Evolutionary conservation across 2,797 vertebrate genomes (phyloP), one percentile per base, ranked within the genome.

Genomic region (Argya squamiceps): DNA sequence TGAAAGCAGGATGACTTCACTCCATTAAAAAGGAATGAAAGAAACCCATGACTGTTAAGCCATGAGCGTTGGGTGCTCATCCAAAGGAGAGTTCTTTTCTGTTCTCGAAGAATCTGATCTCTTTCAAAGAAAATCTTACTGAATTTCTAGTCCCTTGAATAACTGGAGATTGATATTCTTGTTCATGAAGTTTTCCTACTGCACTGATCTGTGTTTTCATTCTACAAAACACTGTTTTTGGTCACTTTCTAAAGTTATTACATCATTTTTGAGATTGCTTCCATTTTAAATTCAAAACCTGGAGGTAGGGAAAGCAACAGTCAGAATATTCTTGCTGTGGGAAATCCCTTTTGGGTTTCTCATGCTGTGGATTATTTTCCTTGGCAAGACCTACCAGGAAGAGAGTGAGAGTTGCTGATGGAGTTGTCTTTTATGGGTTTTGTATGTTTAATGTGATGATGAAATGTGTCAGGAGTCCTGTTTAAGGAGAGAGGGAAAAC

Each of bases 361-460:
- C 29, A n/a, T 88, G 68, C 49, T 83, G 68, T 88, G 84, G 53
- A 53, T 93, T 95, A 88, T 94, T 95, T 94, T 92, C 16, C 36
- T 93, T 95, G 91, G 91, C 81, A 84, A 58, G 46, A 74, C 43
- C 32, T 68, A 53, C 58, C 41, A 79, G 64, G 75, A 86, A 50
- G 39, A 73, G 81, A 93, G 69, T 43, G 43, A 83, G 49, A 68
- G 68, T 34, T 89, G 89, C 34, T 91, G 86, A 80, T 89, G 64
- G 91, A 88, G 30, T 74, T 94, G 63, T 87, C 83, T 92, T 93
- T 87, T 67, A 64, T n/a, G 41, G 2, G 22, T 77, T 91, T 77
- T 85, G 37, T 83, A 6, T 84, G 58, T 89, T 89, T 85, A 80
- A 53, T 65, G 60, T 89, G 56, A 85, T 93, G 91, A 71, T 91